These are phyloP conservation scores for Fragum whitleyi DNA, from an alignment of 2,888 invertebrate genomes.

Conservation along the genomic window DNA sequence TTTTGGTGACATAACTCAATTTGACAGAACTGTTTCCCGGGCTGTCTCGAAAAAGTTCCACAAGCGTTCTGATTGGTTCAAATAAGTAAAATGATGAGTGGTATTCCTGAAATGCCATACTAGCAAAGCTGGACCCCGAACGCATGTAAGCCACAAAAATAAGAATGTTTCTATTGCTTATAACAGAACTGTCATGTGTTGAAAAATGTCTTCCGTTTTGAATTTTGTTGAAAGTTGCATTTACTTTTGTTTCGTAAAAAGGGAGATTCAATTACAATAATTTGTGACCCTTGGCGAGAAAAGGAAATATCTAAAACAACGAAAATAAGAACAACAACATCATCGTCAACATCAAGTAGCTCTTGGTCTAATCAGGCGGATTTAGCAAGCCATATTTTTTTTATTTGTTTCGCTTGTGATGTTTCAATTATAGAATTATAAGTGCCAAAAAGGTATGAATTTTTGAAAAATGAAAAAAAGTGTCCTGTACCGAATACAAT, in stretches of 20 bases:
- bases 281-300: too few species aligned
- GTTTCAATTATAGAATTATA: too few species aligned
- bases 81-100: not conserved
- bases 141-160: not conserved
- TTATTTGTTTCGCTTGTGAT: too few species aligned
- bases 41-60: not conserved
- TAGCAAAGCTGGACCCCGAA: not conserved
- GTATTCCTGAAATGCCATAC: not conserved
- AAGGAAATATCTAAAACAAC: not conserved
- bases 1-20: not conserved
- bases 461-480: too few species aligned
- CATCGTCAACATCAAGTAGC: constrained; percentile 1
- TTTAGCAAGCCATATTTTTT: too few species aligned
- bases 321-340: constrained; percentile 3
- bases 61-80: not conserved
- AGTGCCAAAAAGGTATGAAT: too few species aligned
- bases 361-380: too few species aligned
- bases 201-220: too few species aligned
- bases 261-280: too few species aligned
- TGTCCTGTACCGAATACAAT: too few species aligned
- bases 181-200: not conserved
- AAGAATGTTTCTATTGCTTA: not conserved
- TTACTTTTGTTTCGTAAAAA: too few species aligned
- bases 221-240: too few species aligned
- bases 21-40: not conserved